Conservation (phyloP, 2,888 invertebrate species). For the Calliscelio sp. region DNA sequence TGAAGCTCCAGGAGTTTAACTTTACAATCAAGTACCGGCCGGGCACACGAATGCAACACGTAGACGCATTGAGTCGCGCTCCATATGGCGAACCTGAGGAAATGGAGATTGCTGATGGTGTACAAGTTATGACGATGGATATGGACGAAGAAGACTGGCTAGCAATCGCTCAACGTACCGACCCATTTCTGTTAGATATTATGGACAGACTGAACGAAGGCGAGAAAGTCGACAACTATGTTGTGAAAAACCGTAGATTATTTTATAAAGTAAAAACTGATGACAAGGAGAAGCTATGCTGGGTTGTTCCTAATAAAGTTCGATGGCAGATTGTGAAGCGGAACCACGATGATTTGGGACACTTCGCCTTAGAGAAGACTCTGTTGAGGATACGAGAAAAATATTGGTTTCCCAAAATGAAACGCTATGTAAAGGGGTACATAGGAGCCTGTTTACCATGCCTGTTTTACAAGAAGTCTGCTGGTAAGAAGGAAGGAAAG, state of each 20-base stretch:
- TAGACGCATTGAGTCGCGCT: conserved; percentile 75
- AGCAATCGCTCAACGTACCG: conserved; percentile 70
- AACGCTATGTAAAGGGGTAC: conserved; percentile 82
- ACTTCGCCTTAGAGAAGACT: conserved; percentile 82
- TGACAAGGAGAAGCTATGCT: conserved; percentile 42
- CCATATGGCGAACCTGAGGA: conserved; percentile 47
- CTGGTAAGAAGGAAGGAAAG: conserved; percentile 74
- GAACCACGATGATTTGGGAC: conserved; percentile 84
- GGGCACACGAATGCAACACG: conserved; percentile 69
- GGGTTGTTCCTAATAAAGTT: conserved; percentile 80
- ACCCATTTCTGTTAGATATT: conserved; percentile 52
- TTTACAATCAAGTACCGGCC: conserved; percentile 71
- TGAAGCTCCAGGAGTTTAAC: too few species aligned
- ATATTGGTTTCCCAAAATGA: conserved; percentile 85
- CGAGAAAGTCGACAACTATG: conserved; percentile 34
- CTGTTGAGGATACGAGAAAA: conserved; percentile 77
- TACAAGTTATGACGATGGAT: conserved; percentile 43
- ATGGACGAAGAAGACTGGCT: conserved; percentile 73
- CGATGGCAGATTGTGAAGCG: conserved; percentile 78
- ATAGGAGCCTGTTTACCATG: conserved; percentile 84
- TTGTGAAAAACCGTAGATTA: conserved; percentile 1
- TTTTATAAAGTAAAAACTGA: conserved; percentile 9
- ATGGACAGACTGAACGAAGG: conserved; percentile 57
- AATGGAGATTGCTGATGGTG: not conserved
- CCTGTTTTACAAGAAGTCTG: conserved; percentile 78